Base-by-base conservation (phyloP, 2,888 invertebrate species). In the Drosophila birchii region DNA sequence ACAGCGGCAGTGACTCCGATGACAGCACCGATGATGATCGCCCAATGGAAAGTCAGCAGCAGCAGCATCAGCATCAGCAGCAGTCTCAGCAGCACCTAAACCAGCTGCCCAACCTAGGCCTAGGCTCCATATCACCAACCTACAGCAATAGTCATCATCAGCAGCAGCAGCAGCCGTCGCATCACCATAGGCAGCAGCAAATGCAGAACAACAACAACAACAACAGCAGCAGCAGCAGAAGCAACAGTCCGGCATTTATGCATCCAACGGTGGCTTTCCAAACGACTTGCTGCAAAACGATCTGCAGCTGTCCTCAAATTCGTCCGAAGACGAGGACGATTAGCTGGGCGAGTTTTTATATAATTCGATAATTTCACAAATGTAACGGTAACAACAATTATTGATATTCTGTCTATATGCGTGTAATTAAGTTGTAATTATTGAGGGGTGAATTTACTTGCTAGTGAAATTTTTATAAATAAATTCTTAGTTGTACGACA, bases 241-340 rank as follows among this genome's bases (percentile, higher is more conserved):
- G n/a, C 87, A 86, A 71, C 84, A 86, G 74, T 86, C 88, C 60
- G 85, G 80, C 76, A 89, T 86, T 69, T 92, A 90, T 87, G 86
- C 88, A 77, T 83, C 81, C 70, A 91, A 91, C 63, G 91, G 90
- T 78, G 90, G 89, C 70, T 91, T 89, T 80, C 81, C 90, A 75
- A 91, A 86, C 81, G 90, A 90, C 79, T 95, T 95, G 93, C 94
- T 97, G 84, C 96, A 95, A 90, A 96, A 96, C 90, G 97, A 97
- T 93, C 94, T 97, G 89, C 96, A 96, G 93, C 94, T 97, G 89
- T 97, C 97, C 57, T 96, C 96, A 43, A 97, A 96, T 90, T 96
- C 96, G 89, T 96, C 96, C 88, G 97, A 97, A 92, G 91, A 91
- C 68, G 90, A 90, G 77, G 90, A 91, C 79, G 89, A 89, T 78